Evolutionary conservation across 2,888 invertebrate species (phyloP), one percentile per base, ranked within the genome.

Genomic region (Scrobipalpa atriplicella): DNA sequence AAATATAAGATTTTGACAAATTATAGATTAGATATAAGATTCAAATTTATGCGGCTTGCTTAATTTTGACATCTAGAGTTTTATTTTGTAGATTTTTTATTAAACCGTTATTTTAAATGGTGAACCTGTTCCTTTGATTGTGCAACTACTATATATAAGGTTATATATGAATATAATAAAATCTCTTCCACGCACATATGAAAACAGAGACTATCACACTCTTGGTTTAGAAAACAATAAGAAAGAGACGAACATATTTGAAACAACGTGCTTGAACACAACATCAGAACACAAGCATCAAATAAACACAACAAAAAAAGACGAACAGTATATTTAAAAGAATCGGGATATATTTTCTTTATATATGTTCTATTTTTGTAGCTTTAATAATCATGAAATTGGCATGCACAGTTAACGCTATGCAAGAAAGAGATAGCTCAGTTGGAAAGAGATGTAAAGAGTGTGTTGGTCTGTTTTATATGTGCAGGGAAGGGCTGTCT

Each of bases 121-220:
- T 79, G 75, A 80, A 80, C 78, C 76, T 78, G 73, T 58, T 70
- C 82, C 76, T 75, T 78, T 77, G 73, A 76, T 71, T 79, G 84
- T 86, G 85, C 84, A 80, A 78, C 76, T 76, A 68, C 73, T 79
- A 78, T 74, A 74, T 75, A 70, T 73, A 74, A 71, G 68, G 36
- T 58, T 58, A 58, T 58, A 58, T 58, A 36, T 58, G 13, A 16
- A n/a, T 13, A 58, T 36, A 83, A 75, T 84, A 38, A 83, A 75
- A 84, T 82, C 86, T 85, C 86, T 87, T 91, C 89, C 92, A 93
- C 92, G 93, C 93, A 93, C 93, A 93, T 92, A 90, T 90, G 89
- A 89, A 39, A 87, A 85, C 81, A 86, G 89, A 86, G 91, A 90
- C 92, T 91, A 91, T 91, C 92, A 93, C 93, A 93, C 93, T 93